Percentiles rank a stretch among this genome's conserved stretches.
phyloP scores from a whole-genome alignment of 1,140 invertebrate genomes.

The Leptopilina boulardi region DNA sequence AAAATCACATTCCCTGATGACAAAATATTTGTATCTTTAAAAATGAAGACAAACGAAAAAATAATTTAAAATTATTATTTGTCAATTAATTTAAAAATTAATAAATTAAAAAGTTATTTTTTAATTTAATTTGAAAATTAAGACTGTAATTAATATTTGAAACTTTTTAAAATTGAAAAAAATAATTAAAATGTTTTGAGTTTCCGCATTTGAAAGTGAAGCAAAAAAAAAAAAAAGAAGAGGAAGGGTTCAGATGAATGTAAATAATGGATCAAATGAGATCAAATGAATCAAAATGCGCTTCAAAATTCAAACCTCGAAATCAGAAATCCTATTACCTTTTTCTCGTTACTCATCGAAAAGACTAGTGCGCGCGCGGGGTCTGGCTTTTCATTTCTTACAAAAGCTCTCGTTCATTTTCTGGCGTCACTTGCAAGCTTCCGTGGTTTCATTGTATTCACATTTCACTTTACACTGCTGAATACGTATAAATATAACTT shows the following conservation, averaged over 20 bases:
- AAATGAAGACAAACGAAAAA: too few species aligned
- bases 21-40: too few species aligned
- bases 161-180: too few species aligned
- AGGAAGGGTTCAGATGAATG: neutral
- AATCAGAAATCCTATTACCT: slow-evolving; percentile 8
- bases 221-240: too few species aligned
- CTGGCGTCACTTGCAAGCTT: slow-evolving; percentile 16
- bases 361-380: neutral
- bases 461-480: neutral
- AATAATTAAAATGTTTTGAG: too few species aligned
- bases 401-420: slow-evolving; percentile 28
- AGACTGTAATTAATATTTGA: too few species aligned
- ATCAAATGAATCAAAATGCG: slow-evolving; percentile 20
- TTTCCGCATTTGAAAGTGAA: too few species aligned
- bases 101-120: too few species aligned
- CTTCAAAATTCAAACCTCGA: slow-evolving; percentile 16
- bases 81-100: too few species aligned
- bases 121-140: too few species aligned
- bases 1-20: too few species aligned
- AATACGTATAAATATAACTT: slow-evolving; percentile 11
- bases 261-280: slow-evolving; percentile 5
- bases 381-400: neutral
- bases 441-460: slow-evolving; percentile 18
- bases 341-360: slow-evolving; percentile 13
- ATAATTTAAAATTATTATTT: too few species aligned